A percentile compares a stretch with the other conserved stretches of the same genome.
Evolutionary conservation across 2,113 vertebrate species (phyloP).

Genomic region (Conger conger): DNA sequence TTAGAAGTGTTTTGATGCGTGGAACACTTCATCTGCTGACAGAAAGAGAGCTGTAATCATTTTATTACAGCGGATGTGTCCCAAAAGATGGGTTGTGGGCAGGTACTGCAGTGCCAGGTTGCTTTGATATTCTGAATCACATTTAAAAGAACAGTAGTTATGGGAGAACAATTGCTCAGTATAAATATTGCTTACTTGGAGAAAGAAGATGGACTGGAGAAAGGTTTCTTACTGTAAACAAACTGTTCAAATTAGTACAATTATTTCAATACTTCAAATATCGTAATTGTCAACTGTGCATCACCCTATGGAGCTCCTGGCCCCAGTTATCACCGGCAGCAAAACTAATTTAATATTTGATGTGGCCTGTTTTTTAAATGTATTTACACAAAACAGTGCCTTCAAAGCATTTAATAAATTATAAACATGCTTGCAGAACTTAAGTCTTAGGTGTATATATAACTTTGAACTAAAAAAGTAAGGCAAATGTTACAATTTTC

Average conservation of each 20-base stretch:
- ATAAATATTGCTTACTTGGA: neutral
- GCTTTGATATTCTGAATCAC: neutral
- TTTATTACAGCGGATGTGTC: neutral
- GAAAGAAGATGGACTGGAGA: neutral
- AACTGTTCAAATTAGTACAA: neutral
- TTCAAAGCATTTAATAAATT: no score
- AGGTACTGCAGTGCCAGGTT: neutral
- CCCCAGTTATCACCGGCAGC: no score
- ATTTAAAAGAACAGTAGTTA: neutral
- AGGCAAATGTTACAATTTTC: no score
- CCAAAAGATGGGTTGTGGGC: neutral
- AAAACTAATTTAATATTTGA: no score
- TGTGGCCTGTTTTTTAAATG: neutral
- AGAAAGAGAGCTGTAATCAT: neutral
- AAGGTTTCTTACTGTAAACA: neutral
- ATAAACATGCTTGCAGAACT: no score
- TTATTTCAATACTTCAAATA: no score
- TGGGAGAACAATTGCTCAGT: neutral
- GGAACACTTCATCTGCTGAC: neutral
- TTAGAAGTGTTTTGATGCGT: neutral
- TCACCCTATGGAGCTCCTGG: no score
- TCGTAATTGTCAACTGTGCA: no score
- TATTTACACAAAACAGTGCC: neutral
- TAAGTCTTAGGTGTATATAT: no score
- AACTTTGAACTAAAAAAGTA: no score